A percentile compares a stretch with the other conserved stretches of the same genome.
phyloP scores from a whole-genome alignment of 2,113 vertebrate genomes.

The Eubucco bourcierii region DNA sequence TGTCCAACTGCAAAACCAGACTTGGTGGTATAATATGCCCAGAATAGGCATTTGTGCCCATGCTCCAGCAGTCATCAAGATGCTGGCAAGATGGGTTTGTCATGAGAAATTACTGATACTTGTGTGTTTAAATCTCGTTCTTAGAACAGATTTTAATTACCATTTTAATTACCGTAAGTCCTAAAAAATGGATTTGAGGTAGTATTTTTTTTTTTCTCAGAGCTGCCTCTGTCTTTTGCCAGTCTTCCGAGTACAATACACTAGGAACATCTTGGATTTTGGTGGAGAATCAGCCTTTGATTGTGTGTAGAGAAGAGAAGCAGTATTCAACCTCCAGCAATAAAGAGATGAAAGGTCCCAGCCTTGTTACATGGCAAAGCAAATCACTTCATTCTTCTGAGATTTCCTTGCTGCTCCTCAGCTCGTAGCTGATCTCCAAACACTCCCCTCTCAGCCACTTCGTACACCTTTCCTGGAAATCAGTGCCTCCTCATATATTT shows the following conservation, averaged over 20 bases:
- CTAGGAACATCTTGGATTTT: neutral
- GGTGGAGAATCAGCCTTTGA: neutral
- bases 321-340: neutral
- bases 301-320: neutral
- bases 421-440: neutral
- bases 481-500: neutral
- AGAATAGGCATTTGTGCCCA: neutral
- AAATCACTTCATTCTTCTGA: neutral
- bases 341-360: neutral
- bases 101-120: accelerated
- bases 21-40: neutral
- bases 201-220: neutral
- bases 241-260: neutral
- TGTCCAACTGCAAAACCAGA: neutral
- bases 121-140: neutral
- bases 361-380: neutral
- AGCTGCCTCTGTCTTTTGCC: neutral
- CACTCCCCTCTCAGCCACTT: neutral
- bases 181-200: neutral
- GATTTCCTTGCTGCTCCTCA: neutral
- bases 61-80: too few species aligned
- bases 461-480: neutral
- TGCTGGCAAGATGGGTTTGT: neutral
- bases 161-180: neutral
- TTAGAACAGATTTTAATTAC: neutral